Evolutionary conservation across 2,888 invertebrate species (phyloP).

Genomic region (Blastobasis lacticolella): DNA sequence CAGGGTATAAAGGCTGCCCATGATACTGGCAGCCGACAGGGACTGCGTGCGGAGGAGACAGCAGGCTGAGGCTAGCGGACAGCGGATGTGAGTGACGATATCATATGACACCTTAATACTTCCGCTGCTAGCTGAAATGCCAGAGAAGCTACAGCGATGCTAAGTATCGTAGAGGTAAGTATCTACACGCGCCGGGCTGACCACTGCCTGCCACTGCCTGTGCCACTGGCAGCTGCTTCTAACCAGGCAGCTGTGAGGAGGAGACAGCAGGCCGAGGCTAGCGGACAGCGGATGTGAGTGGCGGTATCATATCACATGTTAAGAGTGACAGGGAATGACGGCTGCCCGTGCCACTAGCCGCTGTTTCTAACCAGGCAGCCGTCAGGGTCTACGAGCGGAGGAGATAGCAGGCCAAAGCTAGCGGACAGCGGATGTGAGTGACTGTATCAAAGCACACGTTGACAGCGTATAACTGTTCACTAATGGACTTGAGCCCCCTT

Average conservation of each 20-base stretch:
- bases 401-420: conserved; percentile 76
- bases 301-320: not conserved
- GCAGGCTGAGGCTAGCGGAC: conserved; percentile 77
- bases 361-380: conserved; percentile 84
- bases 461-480: not conserved
- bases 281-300: conserved; percentile 74
- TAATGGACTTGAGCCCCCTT: too few relatives aligned
- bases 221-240: conserved; percentile 86
- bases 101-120: not conserved
- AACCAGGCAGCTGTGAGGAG: conserved; percentile 83
- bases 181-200: conserved; percentile 88
- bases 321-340: not conserved
- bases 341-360: too few relatives aligned
- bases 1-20: too few relatives aligned
- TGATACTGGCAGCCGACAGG: conserved; percentile 79
- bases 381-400: conserved; percentile 82
- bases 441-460: not conserved
- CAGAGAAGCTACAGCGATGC: too few relatives aligned
- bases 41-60: conserved; percentile 80
- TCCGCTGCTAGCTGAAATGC: too few relatives aligned
- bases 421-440: conserved; percentile 75
- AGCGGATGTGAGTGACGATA: conserved; percentile 64
- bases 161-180: too few relatives aligned
- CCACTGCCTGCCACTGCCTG: conserved; percentile 88
- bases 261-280: conserved; percentile 76